These are phyloP conservation scores for Cynocephalus volans DNA, from an alignment of 2,113 vertebrate species.

Conservation along the genomic window DNA sequence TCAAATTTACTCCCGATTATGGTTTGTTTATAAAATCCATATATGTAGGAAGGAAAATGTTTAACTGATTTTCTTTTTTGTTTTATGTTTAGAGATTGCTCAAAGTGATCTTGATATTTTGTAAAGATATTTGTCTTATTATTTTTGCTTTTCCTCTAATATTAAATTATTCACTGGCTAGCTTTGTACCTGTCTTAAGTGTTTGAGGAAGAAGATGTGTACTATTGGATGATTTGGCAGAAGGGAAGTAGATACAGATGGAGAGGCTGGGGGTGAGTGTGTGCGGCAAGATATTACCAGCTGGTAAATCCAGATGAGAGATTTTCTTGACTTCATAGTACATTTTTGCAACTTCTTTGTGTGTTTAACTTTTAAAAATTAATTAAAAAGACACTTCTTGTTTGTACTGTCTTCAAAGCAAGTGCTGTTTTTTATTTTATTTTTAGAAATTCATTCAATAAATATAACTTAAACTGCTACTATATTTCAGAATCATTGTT, in stretches of 20 bases:
- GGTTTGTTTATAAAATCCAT: neutral
- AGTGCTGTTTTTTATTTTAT: too few relatives aligned
- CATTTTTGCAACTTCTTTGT: neutral
- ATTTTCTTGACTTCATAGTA: neutral
- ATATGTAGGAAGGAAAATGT: neutral
- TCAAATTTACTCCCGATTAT: neutral
- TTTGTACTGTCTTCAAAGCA: neutral
- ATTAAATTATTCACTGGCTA: neutral
- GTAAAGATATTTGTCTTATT: neutral
- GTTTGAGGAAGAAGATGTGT: neutral
- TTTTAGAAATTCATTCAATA: neutral
- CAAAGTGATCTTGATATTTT: neutral
- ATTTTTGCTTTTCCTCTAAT: neutral
- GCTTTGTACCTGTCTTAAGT: neutral
- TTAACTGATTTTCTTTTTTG: neutral
- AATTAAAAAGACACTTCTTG: neutral
- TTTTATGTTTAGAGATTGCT: conserved; percentile 30
- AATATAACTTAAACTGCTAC: neutral
- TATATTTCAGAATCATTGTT: neutral
- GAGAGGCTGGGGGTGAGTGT: neutral
- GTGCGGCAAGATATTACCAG: neutral
- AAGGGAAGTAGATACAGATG: neutral
- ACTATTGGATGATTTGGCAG: neutral
- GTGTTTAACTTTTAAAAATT: neutral
- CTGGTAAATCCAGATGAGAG: neutral